Percentiles rank a stretch among this genome's conserved stretches.
Conservation (phyloP, 2,113 vertebrate species). For the cat (Felis catus) region F.catus_Fca126_mat1.0 CM031426.1:55680501-55681000, state of each 20-base stretch:
- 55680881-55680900: neutral
- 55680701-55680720: neutral
- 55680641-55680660: neutral
- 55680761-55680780: neutral
- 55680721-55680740: neutral
- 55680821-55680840: neutral
- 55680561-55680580: neutral
- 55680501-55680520: slow-evolving; percentile 13
- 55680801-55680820: neutral
- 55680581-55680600: neutral
- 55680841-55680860: neutral
- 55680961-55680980: neutral
- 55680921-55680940: neutral
- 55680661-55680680: neutral
- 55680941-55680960: neutral
- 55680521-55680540: neutral
- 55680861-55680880: neutral
- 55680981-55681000: neutral
- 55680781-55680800: neutral
- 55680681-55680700: neutral
- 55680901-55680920: neutral
- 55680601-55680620: neutral
- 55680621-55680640: neutral
- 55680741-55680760: neutral
- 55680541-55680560: neutral